Conservation (phyloP, 1,140 invertebrate species). For the Pachypeltis micranthus region DNA sequence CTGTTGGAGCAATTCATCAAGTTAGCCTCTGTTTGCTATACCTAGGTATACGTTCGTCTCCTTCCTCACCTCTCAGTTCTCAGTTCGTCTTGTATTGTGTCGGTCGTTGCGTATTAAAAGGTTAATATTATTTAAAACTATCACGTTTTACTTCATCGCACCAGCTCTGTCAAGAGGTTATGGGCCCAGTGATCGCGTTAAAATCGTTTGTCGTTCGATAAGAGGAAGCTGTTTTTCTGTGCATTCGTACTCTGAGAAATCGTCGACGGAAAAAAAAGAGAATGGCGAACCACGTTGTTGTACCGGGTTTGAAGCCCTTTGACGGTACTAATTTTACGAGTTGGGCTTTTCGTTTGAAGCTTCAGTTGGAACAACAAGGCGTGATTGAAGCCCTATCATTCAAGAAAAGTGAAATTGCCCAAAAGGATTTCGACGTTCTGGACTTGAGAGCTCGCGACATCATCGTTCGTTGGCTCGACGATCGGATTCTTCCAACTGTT, state of each 20-base stretch:
- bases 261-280: neutral
- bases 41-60: too few species aligned
- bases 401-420: neutral
- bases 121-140: too few species aligned
- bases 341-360: neutral
- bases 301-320: neutral
- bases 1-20: too few species aligned
- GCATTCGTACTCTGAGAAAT: neutral
- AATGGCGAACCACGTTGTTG: slow-evolving; percentile 2
- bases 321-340: neutral
- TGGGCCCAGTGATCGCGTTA: too few species aligned
- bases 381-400: neutral
- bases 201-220: neutral
- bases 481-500: neutral
- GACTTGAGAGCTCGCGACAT: neutral
- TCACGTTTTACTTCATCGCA: too few species aligned
- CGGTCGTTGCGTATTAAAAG: too few species aligned
- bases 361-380: slow-evolving; percentile 1
- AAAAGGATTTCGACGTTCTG: neutral
- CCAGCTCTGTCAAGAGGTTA: too few species aligned
- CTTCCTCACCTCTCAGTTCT: too few species aligned
- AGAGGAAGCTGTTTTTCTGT: neutral
- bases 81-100: too few species aligned
- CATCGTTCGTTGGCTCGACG: slow-evolving; percentile 1
- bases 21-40: too few species aligned